Evolutionary conservation across 2,797 vertebrate species (phyloP), one percentile per base, ranked within the genome.

Genomic region (Neosilurus mollespiculum): DNA sequence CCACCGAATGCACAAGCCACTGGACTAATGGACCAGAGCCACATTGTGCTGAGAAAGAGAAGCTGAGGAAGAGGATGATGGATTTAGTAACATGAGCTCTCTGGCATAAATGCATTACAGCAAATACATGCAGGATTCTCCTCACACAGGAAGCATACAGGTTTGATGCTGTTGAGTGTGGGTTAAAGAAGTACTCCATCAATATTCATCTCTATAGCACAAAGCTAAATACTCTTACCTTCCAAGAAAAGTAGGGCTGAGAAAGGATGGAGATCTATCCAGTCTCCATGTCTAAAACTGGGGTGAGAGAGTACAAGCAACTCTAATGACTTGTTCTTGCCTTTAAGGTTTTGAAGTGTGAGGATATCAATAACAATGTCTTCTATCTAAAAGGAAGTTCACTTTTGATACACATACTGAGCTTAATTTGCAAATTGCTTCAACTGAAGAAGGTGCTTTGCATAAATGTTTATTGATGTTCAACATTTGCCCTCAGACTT

Each of bases 21-120:
- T 30, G 66, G 64, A 58, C 85, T 87, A 86, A 88, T 88, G 83
- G 84, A 85, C 15, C 81, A 43, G 43, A 79, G 82, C 61, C 59
- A 83, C 71, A 72, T 22, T 67, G 72, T 75, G 70, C n/a, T 73
- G 79, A 56, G 53, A 70, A 79, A 22, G 65, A 56, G 54, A 59
- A 16, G 64, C 51, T 24, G 80, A 61, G 37, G 58, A 62, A 62
- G 58, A 61, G 37, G 9, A 43, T 22, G 37, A 62, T 81, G 58
- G 80, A 64, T 81, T 53, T 54, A 64, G 69, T 62, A 72, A 73
- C 59, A 62, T 30, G 56, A 81, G 58, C 69, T 73, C 22, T 9
- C 43, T n/a, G n/a, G 80, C 1, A n/a, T 62, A 81, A 81, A 73
- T 53, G 53, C 77, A 54, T 79, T 78, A 78, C 49, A 30, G 43